Evolutionary conservation across 2,888 invertebrate genomes (phyloP), one percentile per base, ranked within the genome.

Genomic region (Stramonita haemastoma): DNA sequence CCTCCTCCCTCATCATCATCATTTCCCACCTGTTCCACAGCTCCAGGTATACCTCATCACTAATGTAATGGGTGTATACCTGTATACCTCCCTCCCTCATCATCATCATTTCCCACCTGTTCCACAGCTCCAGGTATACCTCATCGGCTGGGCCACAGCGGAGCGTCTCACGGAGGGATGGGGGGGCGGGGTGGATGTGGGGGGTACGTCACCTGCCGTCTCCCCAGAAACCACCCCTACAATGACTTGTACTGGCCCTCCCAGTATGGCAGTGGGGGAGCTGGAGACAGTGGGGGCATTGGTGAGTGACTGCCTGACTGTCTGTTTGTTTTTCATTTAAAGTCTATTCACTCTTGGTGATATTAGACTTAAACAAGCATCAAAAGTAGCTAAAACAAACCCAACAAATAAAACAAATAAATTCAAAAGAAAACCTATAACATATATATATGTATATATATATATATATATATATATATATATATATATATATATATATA

Each of bases 151-250:
- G 94, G 94, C 19, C 88, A 90, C 32, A 93, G 93, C 90, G 94
- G 94, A 13, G 94, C 92, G 13, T 93, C 93, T 22, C 93, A 93
- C 89, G 94, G 93, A 15, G 94, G 94, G 17, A 81, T 92, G 57
- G 94, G 94, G 32, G 94, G 94, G 0, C 91, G 93, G 15, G 94
- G 94, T 19, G 92, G 90, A 29, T 94, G 94, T 90, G 92, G 90
- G 15, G 92, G 93, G n/a, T 92, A 90, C 73, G 89, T 92, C 26
- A 92, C 94, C 6, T 94, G 94, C 89, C 91, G 93, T 73, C 92
- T 94, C 2, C 90, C 90, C 29, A 91, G 93, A 73, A 92, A 90
- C 81, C 32, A 86, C 22, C 93, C 94, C 11, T 94, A 94, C 88
- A 94, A 93, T 11, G 89, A 93, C 87, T 86, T 93, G 15, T 92